These are phyloP conservation scores for Tetheella fluctuosa DNA, from an alignment of 2,888 invertebrate species.

Conservation along the genomic window DNA sequence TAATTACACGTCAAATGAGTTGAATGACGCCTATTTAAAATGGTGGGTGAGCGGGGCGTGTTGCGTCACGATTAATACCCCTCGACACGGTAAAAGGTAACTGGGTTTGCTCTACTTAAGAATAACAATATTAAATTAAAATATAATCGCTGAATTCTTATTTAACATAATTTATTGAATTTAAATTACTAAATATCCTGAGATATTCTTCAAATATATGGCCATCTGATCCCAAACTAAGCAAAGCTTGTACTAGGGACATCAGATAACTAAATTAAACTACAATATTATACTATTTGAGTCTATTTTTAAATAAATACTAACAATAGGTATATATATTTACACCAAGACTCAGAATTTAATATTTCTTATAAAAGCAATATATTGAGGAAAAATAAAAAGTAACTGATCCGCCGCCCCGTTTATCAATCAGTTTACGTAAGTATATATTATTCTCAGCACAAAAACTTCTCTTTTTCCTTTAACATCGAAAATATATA, in stretches of 20 bases:
- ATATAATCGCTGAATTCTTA: too few relatives aligned
- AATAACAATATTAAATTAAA: neutral
- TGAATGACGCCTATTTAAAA: conserved; percentile 74
- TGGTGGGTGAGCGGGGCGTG: conserved; percentile 38
- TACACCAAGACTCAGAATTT: too few relatives aligned
- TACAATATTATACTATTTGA: too few relatives aligned
- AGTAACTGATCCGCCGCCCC: neutral
- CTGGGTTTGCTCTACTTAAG: neutral
- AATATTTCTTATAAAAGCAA: neutral
- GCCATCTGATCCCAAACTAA: too few relatives aligned
- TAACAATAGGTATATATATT: too few relatives aligned
- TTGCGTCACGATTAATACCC: conserved; percentile 54
- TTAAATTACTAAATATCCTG: too few relatives aligned
- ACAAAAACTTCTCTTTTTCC: neutral
- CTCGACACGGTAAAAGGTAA: conserved; percentile 26
- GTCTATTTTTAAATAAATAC: too few relatives aligned
- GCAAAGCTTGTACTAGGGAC: too few relatives aligned
- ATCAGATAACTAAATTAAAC: too few relatives aligned
- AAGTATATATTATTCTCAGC: neutral
- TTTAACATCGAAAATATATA: neutral
- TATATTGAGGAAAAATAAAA: neutral
- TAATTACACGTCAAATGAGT: conserved; percentile 75
- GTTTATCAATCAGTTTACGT: conserved; percentile 6
- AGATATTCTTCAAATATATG: too few relatives aligned
- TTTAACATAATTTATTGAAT: too few relatives aligned